Base-by-base conservation (phyloP, 2,113 vertebrate genomes). In the Amphiprion ocellaris region DNA sequence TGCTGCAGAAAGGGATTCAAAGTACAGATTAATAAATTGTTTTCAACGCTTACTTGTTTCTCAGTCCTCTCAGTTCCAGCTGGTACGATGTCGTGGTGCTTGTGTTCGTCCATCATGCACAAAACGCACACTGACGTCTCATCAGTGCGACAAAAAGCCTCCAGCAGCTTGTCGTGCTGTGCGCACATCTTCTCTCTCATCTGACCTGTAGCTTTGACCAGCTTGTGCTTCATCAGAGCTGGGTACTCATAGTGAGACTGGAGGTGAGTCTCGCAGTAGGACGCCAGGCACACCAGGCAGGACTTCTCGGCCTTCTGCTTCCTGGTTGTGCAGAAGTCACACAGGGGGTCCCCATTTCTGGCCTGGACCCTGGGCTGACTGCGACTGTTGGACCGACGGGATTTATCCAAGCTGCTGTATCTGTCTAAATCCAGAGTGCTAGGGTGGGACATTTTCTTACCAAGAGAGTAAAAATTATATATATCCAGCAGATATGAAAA, bases 201-300 rank as follows among this genome's bases (percentile, higher is more conserved):
- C 83, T 95, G 93, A 37, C 93, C 94, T 0, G 94, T 94, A 1
- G 95, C 92, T 69, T 96, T 95, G 19, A 98, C 95, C 64, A 99
- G 94, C 83, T 97, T 97, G 91, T 99, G 97, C 90, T 98, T 98
- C 56, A 97, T 96, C 91, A 99, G 95, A 7, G 97, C 96, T 0
- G 97, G 96, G 30, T 97, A 97, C 83, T 98, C 96, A 67, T 97
- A 96, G 65, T 99, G 98, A 59, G 97, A 94, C 88, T 97, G 97
- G 33, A 99, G 87, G 85, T 99, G 98, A 67, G 94, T 91, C 80
- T 98, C 97, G 0, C 98, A 99, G 93, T 98, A 98, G 65, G 96
- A 97, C 7, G 97, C 97, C 93, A 98, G 95, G 86, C 98, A 99
- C 68, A 97, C 96, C 89, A 99, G 88, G 83, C 98, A 99, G 52